Base-by-base conservation (phyloP, 2,888 invertebrate genomes). In the Zygothrica quintamaculata region DNA sequence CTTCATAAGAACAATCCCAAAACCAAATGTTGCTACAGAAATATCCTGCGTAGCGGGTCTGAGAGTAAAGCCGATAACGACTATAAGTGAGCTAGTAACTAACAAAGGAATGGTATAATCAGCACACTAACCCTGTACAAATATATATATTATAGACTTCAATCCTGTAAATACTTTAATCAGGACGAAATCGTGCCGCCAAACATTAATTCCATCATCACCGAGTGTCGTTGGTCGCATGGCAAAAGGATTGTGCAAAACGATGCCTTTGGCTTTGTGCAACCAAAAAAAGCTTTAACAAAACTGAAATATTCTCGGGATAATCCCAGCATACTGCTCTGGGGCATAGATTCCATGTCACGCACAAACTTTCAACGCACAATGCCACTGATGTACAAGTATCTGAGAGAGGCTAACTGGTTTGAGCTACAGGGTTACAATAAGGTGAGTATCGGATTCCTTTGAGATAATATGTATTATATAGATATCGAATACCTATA, bases 271-370 rank as follows among this genome's bases (percentile, higher is more conserved):
- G 90, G 92, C 0, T 91, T 93, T 37, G 89, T 94, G 81, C 90
- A 92, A 80, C 44, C 58, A 16, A 33, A 22, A 15, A 15, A 29
- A 5, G n/a, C 5, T 29, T 84, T 22, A 90, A 39, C n/a, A 29
- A 36, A n/a, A 74, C 66, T 7, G 18, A 2, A n/a, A 22, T 22
- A 2, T 5, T 22, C 5, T 22, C 18, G 5, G 18, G 18, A 22
- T 22, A 22, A 22, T 22, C 82, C 94, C 8, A 95, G 94, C 87
- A 93, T 98, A 0, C 89, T 97, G 29, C 91, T 97, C 78, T 89
- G 98, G 42, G 97, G 97, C 16, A 94, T 98, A 76, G 97, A 97
- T 88, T 95, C 96, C 13, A 93, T 97, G 79, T 97, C 97, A 0
- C 91, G 96, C 50, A 92, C 95, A 57, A 96, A 97, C 85, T 93